Evolutionary conservation across 2,113 vertebrate species (phyloP).

Genomic region (Aspiorhynchus laticeps): DNA sequence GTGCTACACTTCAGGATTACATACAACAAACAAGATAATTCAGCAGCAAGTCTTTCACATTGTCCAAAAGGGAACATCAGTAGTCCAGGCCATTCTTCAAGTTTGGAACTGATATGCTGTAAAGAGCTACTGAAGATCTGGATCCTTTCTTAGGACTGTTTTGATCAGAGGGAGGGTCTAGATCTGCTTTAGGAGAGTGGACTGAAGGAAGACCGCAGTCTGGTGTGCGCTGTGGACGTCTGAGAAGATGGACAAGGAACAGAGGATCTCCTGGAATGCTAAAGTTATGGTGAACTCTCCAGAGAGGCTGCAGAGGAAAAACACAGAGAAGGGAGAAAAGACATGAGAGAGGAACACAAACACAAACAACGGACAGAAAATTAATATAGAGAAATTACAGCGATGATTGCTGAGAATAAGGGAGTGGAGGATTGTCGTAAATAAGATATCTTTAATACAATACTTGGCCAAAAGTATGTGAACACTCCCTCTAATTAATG

Average conservation of each 20-base stretch:
- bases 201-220: constrained; percentile 16
- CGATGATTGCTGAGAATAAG: neutral
- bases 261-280: constrained; percentile 40
- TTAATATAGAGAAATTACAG: neutral
- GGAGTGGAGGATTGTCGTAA: neutral
- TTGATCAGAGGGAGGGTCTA: neutral
- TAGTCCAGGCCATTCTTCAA: constrained; percentile 10
- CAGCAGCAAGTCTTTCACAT: constrained; percentile 41
- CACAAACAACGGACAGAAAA: neutral
- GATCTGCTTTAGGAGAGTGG: neutral
- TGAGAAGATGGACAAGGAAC: constrained; percentile 17
- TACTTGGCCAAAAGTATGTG: constrained; percentile 14
- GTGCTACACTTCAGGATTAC: constrained; percentile 62
- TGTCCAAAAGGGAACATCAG: constrained; percentile 27
- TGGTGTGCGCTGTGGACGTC: constrained; percentile 35
- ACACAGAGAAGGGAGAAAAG: constrained; percentile 19
- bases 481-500: neutral
- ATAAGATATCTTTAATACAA: constrained; percentile 4
- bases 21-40: constrained; percentile 52
- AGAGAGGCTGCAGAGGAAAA: constrained; percentile 72
- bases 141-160: too few species aligned
- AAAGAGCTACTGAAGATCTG: neutral
- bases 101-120: neutral
- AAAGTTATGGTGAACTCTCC: constrained; percentile 78
- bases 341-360: neutral